phyloP scores from a whole-genome alignment of 2,888 invertebrate genomes.

The Pandemis heparana region DNA sequence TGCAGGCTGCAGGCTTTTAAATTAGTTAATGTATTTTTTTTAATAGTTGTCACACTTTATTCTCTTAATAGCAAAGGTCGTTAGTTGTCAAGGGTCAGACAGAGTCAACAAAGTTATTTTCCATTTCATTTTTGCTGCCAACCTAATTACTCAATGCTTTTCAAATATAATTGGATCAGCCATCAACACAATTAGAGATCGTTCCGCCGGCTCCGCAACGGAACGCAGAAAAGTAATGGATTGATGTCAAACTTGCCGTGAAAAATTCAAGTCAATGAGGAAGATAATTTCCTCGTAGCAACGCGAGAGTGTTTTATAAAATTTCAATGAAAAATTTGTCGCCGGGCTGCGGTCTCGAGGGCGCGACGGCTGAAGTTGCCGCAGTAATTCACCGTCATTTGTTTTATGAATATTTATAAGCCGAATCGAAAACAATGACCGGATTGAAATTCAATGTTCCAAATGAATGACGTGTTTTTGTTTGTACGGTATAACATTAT shows the following conservation, averaged over 20 bases:
- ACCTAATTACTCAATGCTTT: neutral
- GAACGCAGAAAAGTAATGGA: conserved; percentile 80
- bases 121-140: neutral
- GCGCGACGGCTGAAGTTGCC: conserved; percentile 63
- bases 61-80: neutral
- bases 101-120: neutral
- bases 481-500: conserved; percentile 44
- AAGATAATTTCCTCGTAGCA: conserved; percentile 78
- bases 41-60: no score
- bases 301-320: conserved; percentile 75
- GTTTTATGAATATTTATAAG: conserved; percentile 81
- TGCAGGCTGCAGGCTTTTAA: no score
- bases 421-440: conserved; percentile 72
- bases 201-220: conserved; percentile 73
- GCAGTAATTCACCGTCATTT: conserved; percentile 73
- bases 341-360: conserved; percentile 56
- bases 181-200: conserved; percentile 55
- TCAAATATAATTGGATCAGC: conserved; percentile 5
- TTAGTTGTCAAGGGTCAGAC: neutral
- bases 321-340: conserved; percentile 76
- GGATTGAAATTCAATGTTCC: conserved; percentile 64
- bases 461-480: conserved; percentile 61
- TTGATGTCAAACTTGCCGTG: conserved; percentile 83
- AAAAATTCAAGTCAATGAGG: conserved; percentile 82
- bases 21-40: no score